Conservation (phyloP, 2,888 invertebrate genomes). For the Tachina grossa region DNA sequence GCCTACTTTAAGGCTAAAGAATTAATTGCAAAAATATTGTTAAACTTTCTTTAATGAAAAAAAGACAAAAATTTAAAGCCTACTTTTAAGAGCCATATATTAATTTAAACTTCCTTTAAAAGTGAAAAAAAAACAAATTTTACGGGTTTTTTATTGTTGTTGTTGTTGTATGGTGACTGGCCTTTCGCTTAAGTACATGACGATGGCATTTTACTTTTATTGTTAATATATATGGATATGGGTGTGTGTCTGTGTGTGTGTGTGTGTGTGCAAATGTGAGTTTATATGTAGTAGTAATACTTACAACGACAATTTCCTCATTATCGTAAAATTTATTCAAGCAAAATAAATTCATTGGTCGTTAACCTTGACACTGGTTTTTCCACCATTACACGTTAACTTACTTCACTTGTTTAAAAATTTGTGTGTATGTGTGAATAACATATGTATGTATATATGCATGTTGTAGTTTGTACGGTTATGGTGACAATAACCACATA, state of each 20-base stretch:
- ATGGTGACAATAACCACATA: conserved; percentile 32
- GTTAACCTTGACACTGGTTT: conserved; percentile 83
- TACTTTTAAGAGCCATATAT: conserved; percentile 60
- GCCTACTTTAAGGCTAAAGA: conserved; percentile 31
- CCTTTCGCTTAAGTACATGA: conserved; percentile 40
- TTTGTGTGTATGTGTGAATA: conserved; percentile 64
- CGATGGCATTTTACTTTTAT: conserved; percentile 64
- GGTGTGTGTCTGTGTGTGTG: not conserved
- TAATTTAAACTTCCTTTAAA: conserved; percentile 57
- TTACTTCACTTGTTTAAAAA: conserved; percentile 52
- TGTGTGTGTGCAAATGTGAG: conserved; percentile 28
- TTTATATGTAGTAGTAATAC: conserved; percentile 54
- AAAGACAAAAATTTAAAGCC: conserved; percentile 43
- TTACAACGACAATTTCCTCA: conserved; percentile 79
- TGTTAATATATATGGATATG: conserved; percentile 3
- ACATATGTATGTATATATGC: conserved; percentile 58
- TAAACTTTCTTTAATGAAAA: not conserved
- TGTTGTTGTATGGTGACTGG: conserved; percentile 32
- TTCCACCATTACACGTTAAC: conserved; percentile 73
- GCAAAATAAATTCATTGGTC: conserved; percentile 83
- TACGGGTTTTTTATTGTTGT: conserved; percentile 5
- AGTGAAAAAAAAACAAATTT: conserved; percentile 33
- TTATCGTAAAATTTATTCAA: conserved; percentile 83
- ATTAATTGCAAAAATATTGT: conserved; percentile 42
- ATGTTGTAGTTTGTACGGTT: conserved; percentile 13